Conservation (phyloP, 2,888 invertebrate genomes). For the Neelides folsomi region DNA sequence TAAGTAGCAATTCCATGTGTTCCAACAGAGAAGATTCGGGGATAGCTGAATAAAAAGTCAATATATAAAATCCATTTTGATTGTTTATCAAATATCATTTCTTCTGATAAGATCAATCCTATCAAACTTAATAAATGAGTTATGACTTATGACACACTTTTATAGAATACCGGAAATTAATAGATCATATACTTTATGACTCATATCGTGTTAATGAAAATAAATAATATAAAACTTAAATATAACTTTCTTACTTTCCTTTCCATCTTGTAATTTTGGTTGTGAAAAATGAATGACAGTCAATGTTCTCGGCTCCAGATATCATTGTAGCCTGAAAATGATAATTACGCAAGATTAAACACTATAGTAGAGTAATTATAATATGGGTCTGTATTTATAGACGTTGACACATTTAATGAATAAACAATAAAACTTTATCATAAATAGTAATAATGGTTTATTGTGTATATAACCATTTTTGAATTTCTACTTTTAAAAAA, state of each 20-base stretch:
- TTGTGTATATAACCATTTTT: too few species aligned
- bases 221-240: neutral
- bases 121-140: too few species aligned
- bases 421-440: too few species aligned
- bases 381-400: too few species aligned
- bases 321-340: slow-evolving; percentile 41
- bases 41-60: slow-evolving; percentile 73
- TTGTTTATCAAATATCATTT: neutral
- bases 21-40: slow-evolving; percentile 91
- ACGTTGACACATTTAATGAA: too few species aligned
- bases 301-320: slow-evolving; percentile 73
- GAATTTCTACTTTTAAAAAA: too few species aligned
- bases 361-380: too few species aligned
- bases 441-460: too few species aligned
- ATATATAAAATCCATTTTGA: slow-evolving; percentile 17
- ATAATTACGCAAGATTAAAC: too few species aligned
- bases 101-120: neutral
- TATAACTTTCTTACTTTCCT: slow-evolving; percentile 60
- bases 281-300: slow-evolving; percentile 91
- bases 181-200: too few species aligned
- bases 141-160: neutral
- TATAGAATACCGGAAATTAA: too few species aligned
- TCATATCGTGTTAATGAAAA: neutral
- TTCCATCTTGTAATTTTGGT: slow-evolving; percentile 94
- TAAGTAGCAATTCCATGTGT: slow-evolving; percentile 92